Conservation (phyloP, 1,140 invertebrate species). For the Dreissena polymorpha region DNA sequence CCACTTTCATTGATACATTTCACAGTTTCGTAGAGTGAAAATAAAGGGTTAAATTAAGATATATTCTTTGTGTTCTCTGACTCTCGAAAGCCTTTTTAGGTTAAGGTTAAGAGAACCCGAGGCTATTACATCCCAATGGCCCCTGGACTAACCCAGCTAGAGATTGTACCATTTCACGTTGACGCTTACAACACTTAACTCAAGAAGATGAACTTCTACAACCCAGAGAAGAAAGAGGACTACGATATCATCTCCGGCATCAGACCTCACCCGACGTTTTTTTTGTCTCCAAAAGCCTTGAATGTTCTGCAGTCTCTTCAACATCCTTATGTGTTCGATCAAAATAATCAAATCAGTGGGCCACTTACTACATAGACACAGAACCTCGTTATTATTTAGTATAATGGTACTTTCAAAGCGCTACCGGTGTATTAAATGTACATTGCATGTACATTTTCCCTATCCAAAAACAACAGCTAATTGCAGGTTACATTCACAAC, state of each 20-base stretch:
- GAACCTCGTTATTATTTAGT: no score
- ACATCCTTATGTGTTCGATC: neutral
- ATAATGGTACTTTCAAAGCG: no score
- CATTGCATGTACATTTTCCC: no score
- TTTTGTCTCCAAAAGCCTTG: constrained; percentile 98
- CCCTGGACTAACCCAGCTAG: constrained; percentile 92
- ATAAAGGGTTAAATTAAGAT: no score
- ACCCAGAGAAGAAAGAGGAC: constrained; percentile 89
- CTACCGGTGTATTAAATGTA: no score
- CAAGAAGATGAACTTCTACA: constrained; percentile 96
- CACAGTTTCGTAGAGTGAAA: no score
- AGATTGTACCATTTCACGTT: constrained; percentile 98
- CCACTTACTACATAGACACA: neutral
- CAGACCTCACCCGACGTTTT: constrained; percentile 95
- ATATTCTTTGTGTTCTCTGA: constrained; percentile 73
- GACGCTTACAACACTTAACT: constrained; percentile 96
- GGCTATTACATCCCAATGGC: no score
- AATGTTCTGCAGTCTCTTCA: constrained; percentile 85
- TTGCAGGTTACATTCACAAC: no score
- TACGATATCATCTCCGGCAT: constrained; percentile 99
- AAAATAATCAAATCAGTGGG: neutral
- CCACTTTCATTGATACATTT: no score
- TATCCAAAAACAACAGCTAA: no score
- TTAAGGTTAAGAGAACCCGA: no score
- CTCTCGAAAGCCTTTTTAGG: no score